Conservation (phyloP, 2,797 vertebrate genomes). For the Brachyalestes nurse region DNA sequence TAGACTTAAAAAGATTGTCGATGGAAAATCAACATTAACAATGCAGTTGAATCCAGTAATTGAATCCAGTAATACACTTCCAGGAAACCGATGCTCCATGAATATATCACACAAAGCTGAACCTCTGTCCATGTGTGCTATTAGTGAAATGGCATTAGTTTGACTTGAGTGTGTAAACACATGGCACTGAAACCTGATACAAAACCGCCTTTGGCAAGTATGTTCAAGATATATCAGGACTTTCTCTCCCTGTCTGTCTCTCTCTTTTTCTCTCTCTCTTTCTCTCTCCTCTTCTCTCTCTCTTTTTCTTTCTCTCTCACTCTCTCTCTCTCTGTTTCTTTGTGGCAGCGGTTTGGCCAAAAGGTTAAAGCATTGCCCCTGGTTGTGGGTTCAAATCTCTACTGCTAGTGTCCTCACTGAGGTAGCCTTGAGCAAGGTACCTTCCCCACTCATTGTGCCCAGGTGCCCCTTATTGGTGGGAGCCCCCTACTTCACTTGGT, state of each 20-base stretch:
- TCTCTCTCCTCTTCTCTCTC: not conserved
- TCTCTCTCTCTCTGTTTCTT: not conserved
- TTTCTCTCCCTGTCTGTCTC: not conserved
- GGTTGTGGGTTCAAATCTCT: too few species aligned
- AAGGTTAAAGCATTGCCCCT: too few species aligned
- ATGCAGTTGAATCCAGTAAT: slow-evolving; percentile 42
- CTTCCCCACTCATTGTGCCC: too few species aligned
- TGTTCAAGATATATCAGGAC: not conserved
- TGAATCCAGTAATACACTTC: slow-evolving; percentile 29
- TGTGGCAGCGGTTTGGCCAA: too few species aligned
- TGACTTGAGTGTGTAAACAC: not conserved
- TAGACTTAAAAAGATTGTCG: slow-evolving; percentile 42
- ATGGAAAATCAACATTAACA: slow-evolving; percentile 42
- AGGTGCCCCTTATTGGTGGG: too few species aligned
- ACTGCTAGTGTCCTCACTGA: too few species aligned
- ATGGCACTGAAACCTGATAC: slow-evolving; percentile 19
- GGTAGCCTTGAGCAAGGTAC: too few species aligned
- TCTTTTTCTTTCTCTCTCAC: too few species aligned
- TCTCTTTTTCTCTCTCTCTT: not conserved
- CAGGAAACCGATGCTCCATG: slow-evolving; percentile 39
- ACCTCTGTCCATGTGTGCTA: slow-evolving; percentile 13
- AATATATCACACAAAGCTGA: slow-evolving; percentile 12
- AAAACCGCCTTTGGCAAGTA: not conserved
- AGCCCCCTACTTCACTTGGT: too few species aligned
- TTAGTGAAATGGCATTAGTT: slow-evolving; percentile 20